phyloP scores from a whole-genome alignment of 2,797 vertebrate genomes.

The Tenualosa ilisha region DNA sequence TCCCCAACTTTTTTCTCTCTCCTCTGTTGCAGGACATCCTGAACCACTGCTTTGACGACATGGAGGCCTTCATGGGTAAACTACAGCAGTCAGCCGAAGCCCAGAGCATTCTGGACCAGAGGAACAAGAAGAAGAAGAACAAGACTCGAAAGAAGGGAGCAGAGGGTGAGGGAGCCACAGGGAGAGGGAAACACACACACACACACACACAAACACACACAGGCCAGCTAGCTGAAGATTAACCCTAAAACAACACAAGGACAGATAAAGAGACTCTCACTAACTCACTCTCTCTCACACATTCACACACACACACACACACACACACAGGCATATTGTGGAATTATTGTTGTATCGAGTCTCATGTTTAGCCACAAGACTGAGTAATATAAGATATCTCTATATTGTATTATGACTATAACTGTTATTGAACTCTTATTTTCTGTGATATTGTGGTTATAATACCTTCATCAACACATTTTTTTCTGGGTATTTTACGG shows the following conservation, averaged over 20 bases:
- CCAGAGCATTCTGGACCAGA: conserved; percentile 75
- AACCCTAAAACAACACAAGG: background rate
- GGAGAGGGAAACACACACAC: background rate
- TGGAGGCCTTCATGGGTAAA: conserved; percentile 82
- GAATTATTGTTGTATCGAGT: background rate
- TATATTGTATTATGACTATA: background rate
- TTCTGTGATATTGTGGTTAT: background rate
- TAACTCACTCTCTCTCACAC: background rate
- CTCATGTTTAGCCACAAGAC: background rate
- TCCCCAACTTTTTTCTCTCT: background rate
- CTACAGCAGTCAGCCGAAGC: conserved; percentile 87
- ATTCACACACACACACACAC: background rate
- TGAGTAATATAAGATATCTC: background rate
- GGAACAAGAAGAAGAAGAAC: conserved; percentile 79
- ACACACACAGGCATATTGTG: background rate
- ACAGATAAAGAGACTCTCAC: background rate
- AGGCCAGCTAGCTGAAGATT: background rate
- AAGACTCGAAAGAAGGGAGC: conserved; percentile 73
- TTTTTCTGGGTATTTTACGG: background rate
- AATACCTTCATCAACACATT: background rate
- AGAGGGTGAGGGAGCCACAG: conserved; percentile 67
- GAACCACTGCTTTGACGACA: conserved; percentile 89
- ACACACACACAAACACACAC: background rate
- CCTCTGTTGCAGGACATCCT: conserved; percentile 77
- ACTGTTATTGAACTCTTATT: background rate